A percentile compares a stretch with the other conserved stretches of the same genome.
phyloP scores from a whole-genome alignment of 2,888 invertebrate genomes.

The Zhuqinia jingwanae region DNA sequence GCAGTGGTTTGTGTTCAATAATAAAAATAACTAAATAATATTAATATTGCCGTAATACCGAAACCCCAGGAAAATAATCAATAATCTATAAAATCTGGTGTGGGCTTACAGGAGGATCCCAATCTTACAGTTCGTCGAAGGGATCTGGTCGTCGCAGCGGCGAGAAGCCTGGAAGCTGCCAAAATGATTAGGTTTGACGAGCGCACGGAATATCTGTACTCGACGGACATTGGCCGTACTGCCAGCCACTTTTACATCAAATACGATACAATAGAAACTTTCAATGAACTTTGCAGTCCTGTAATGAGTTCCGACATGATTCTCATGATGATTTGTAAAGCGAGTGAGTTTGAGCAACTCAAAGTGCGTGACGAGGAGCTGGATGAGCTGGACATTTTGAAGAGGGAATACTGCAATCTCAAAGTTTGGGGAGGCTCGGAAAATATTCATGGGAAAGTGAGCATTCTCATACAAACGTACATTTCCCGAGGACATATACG shows the following conservation, averaged over 20 bases:
- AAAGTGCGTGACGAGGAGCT: constrained; percentile 98
- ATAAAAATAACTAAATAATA: not conserved
- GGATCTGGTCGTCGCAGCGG: constrained; percentile 89
- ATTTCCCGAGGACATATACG: constrained; percentile 91
- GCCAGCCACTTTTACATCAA: constrained; percentile 99
- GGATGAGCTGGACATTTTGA: constrained; percentile 91
- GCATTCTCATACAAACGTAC: constrained; percentile 95
- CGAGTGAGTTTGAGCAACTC: constrained; percentile 97
- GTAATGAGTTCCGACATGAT: constrained; percentile 93
- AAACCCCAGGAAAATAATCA: too few species aligned
- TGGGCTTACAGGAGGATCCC: constrained; percentile 86
- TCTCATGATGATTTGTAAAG: constrained; percentile 93
- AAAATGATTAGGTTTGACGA: constrained; percentile 96
- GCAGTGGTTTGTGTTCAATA: constrained; percentile 83
- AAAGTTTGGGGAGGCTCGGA: constrained; percentile 91
- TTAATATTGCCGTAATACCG: too few species aligned
- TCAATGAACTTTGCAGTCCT: constrained; percentile 90
- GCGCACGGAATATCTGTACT: constrained; percentile 88
- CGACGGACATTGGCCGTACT: constrained; percentile 93
- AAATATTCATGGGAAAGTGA: constrained; percentile 96
- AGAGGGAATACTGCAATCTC: constrained; percentile 88
- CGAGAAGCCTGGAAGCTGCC: constrained; percentile 93
- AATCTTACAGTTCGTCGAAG: constrained; percentile 89
- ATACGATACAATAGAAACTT: constrained; percentile 95
- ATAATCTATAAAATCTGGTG: too few species aligned